Evolutionary conservation across 2,113 vertebrate species (phyloP), one percentile per base, ranked within the genome.

Genomic region (human): DNA sequence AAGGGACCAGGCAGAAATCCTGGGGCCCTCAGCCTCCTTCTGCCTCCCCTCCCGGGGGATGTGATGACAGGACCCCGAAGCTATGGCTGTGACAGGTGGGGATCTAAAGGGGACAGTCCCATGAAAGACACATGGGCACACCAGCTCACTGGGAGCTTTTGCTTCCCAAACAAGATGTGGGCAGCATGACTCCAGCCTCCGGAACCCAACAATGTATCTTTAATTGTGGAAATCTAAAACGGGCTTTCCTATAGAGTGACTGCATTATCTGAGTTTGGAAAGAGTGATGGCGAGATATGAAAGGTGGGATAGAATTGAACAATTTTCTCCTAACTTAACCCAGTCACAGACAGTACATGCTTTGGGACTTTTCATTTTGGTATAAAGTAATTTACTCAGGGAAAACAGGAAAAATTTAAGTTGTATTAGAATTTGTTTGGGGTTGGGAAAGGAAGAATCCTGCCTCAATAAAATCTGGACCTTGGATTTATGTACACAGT

Each of bases 1-100:
- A 68, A 93, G 79, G 89, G 73, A 35, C 83, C 73, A 97, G 64
- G 50, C 66, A 94, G 95, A 90, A 30, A n/a, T 96, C 40, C 81
- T 64, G 57, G 11, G 64, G 93, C 38, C 55, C 93, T 72, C 88
- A 72, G 89, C 94, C 83, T 90, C 86, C 55, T 48, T 79, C 20
- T 50, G 55, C 70, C 70, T 92, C 73, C 94, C 68, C 0, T 11
- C 59, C 57, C 1, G 72, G 70, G 48, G 79, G 90, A 14, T 1
- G 20, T 22, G 25, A 40, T 88, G 83, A 57, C 57, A 70, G 93
- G 43, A 83, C 35, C 85, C 93, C 55, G 83, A 59, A 83, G 70
- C 1, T 96, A 25, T 11, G 94, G 73, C 72, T n/a, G 43, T 61
- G 93, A 90, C 0, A 22, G 96, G 98, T 45, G 85, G 80, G 82